Conservation (phyloP, 2,113 vertebrate species). For the Proterorhinus semilunaris region DNA sequence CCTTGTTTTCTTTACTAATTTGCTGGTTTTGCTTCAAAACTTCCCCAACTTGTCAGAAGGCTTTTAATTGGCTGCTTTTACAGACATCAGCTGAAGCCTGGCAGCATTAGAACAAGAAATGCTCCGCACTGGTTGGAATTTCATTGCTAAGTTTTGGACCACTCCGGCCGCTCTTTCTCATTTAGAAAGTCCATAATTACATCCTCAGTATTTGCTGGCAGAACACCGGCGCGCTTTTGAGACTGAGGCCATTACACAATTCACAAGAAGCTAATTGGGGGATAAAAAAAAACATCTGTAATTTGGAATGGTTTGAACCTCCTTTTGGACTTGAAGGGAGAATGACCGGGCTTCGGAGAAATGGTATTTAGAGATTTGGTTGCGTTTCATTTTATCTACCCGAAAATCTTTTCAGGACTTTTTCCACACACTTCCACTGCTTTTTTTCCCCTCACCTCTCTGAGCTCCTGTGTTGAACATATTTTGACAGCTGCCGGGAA, state of each 20-base stretch:
- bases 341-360: neutral
- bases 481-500: neutral
- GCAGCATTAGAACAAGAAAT: neutral
- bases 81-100: neutral
- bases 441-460: neutral
- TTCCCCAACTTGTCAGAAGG: neutral
- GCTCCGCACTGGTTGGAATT: neutral
- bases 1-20: neutral
- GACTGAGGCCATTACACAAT: neutral
- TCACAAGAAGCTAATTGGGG: neutral
- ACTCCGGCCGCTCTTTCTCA: neutral
- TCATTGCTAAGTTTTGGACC: neutral
- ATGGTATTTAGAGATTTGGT: neutral
- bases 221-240: neutral
- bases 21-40: neutral
- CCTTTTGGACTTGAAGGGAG: neutral
- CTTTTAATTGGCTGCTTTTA: slow-evolving; percentile 4
- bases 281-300: neutral
- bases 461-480: neutral
- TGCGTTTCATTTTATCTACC: neutral
- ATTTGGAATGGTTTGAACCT: neutral
- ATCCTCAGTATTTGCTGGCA: neutral
- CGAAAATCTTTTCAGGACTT: neutral
- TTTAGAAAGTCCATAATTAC: neutral
- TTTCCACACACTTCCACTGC: neutral